A percentile compares a stretch with the other conserved stretches of the same genome.
Conservation (phyloP, 1,140 invertebrate genomes). For the Phenacoccus solenopsis region DNA sequence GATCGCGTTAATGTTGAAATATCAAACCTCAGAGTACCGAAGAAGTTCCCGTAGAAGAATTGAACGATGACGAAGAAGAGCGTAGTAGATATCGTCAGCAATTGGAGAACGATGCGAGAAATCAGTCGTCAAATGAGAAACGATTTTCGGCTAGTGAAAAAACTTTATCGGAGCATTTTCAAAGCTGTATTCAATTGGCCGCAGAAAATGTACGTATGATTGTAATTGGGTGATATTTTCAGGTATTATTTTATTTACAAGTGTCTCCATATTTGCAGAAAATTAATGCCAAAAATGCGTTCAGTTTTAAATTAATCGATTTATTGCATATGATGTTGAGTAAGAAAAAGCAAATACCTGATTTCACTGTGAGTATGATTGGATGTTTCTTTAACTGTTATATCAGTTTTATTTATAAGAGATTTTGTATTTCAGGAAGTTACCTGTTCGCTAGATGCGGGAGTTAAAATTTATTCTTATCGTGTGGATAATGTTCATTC, state of each 20-base stretch:
- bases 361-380: slow-evolving; percentile 38
- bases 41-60: not conserved
- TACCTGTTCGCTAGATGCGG: slow-evolving; percentile 65
- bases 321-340: slow-evolving; percentile 59
- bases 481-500: slow-evolving; percentile 64
- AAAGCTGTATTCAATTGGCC: not conserved
- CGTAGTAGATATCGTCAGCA: slow-evolving; percentile 34
- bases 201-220: slow-evolving; percentile 4
- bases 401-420: not conserved
- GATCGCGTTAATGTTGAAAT: too few species aligned
- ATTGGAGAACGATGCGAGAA: slow-evolving; percentile 28
- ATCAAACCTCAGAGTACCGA: too few species aligned
- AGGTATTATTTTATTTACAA: slow-evolving; percentile 19
- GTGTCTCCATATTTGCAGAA: slow-evolving; percentile 41
- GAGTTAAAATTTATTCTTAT: slow-evolving; percentile 67
- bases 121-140: slow-evolving; percentile 31
- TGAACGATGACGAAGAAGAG: slow-evolving; percentile 39
- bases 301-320: slow-evolving; percentile 68
- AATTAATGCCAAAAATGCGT: slow-evolving; percentile 75
- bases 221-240: not conserved
- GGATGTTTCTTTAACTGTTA: not conserved
- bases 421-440: slow-evolving; percentile 33
- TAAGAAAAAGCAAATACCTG: slow-evolving; percentile 49
- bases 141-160: slow-evolving; percentile 26
- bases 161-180: not conserved